Evolutionary conservation across 2,113 vertebrate genomes (phyloP).

Genomic region (Cyprinodon variegatus): DNA sequence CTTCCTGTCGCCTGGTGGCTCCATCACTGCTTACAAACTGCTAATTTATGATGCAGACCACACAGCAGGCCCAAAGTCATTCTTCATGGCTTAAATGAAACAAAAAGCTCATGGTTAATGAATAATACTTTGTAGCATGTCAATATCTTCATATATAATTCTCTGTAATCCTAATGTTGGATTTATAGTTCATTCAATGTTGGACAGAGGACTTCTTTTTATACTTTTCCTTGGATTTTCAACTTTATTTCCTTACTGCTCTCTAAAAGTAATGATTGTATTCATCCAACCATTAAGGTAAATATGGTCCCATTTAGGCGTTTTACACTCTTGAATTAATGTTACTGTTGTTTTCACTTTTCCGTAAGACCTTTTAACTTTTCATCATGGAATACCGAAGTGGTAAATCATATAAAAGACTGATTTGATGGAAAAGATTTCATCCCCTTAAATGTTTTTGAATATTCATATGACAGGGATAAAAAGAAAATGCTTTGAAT

Average conservation of each 20-base stretch:
- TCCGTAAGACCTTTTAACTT: too few relatives aligned
- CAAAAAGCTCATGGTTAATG: too few relatives aligned
- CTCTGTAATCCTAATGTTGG: not conserved
- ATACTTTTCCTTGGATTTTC: too few relatives aligned
- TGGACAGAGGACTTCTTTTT: too few relatives aligned
- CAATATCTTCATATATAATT: not conserved
- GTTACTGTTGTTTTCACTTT: not conserved
- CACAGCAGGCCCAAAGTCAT: slow-evolving; percentile 19
- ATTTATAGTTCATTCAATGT: not conserved
- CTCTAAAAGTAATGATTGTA: not conserved
- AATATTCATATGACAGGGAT: too few relatives aligned
- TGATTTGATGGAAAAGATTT: too few relatives aligned
- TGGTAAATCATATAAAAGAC: too few relatives aligned
- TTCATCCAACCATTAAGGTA: not conserved
- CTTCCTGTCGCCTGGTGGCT: slow-evolving; percentile 20
- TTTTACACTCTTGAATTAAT: not conserved
- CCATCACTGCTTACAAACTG: slow-evolving; percentile 12
- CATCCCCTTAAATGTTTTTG: too few relatives aligned
- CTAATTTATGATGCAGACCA: slow-evolving; percentile 37
- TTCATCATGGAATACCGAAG: too few relatives aligned
- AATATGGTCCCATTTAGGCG: not conserved
- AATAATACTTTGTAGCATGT: too few relatives aligned
- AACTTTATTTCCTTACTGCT: too few relatives aligned
- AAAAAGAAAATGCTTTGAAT: too few relatives aligned
- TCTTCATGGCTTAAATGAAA: slow-evolving; percentile 35